phyloP scores from a whole-genome alignment of 2,113 vertebrate species.

The Physeter macrocephalus region DNA sequence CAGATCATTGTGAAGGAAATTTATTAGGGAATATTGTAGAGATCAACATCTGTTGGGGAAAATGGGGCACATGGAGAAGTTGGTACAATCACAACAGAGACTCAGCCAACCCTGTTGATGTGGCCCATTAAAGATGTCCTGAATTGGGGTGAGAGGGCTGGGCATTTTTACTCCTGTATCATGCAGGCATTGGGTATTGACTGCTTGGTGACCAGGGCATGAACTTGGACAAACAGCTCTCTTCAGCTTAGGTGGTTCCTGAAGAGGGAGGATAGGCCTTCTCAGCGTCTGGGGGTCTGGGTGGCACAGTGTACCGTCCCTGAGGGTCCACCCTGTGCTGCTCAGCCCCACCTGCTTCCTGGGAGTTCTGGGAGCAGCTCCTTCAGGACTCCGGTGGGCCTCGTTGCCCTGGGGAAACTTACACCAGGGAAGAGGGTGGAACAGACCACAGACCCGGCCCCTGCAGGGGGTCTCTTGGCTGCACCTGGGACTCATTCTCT shows the following conservation, averaged over 20 bases:
- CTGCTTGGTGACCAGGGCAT: not conserved
- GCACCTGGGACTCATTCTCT: not conserved
- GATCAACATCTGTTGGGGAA: not conserved
- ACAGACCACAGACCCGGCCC: not conserved
- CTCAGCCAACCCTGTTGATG: not conserved
- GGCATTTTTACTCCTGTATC: not conserved
- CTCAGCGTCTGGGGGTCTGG: not conserved
- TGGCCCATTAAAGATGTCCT: not conserved
- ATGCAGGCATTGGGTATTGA: not conserved
- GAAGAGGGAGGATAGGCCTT: not conserved
- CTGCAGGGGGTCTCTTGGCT: not conserved
- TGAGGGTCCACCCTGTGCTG: too few species aligned
- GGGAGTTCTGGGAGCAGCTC: not conserved
- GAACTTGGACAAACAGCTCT: not conserved
- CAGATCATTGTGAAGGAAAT: not conserved
- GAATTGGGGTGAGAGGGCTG: not conserved
- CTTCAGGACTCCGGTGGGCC: not conserved
- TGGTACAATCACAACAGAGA: not conserved
- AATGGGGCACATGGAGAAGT: not conserved
- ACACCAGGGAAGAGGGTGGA: not conserved
- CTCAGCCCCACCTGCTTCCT: not conserved
- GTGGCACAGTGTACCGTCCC: not conserved
- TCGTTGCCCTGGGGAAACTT: not conserved
- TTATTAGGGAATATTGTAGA: too few species aligned
- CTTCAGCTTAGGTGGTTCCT: not conserved